Evolutionary conservation across 1,140 invertebrate species (phyloP).

Genomic region (Drosophila parabipectinata): DNA sequence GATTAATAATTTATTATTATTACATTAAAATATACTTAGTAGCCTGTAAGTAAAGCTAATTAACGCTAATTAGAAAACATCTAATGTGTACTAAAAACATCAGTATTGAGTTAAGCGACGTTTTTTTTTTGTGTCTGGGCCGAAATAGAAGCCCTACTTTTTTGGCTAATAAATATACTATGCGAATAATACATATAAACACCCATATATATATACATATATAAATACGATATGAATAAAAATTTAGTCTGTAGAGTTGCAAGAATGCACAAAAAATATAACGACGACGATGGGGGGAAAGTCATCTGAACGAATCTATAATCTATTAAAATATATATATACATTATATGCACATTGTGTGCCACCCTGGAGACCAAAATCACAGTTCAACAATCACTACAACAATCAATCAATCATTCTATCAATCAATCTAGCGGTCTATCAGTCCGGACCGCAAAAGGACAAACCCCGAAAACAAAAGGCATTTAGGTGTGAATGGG

Average conservation of each 20-base stretch:
- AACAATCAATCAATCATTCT: constrained; percentile 31
- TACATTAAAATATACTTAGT: constrained; percentile 82
- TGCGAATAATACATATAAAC: constrained; percentile 55
- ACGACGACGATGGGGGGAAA: neutral
- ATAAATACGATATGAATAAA: constrained; percentile 35
- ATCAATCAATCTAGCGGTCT: neutral
- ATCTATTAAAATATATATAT: constrained; percentile 7
- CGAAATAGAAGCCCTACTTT: constrained; percentile 2
- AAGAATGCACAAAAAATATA: constrained; percentile 19
- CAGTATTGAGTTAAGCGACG: constrained; percentile 77
- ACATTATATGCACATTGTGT: constrained; percentile 13
- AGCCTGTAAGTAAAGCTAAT: constrained; percentile 76
- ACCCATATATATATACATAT: constrained; percentile 29
- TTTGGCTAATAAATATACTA: constrained; percentile 70
- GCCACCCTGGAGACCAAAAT: constrained; percentile 41
- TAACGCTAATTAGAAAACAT: constrained; percentile 72
- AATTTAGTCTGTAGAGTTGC: constrained; percentile 21
- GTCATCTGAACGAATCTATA: constrained; percentile 9
- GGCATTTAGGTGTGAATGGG: constrained; percentile 56
- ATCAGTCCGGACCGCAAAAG: neutral
- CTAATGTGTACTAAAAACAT: constrained; percentile 80
- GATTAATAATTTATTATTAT: constrained; percentile 83
- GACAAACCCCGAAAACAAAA: constrained; percentile 23
- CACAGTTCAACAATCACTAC: constrained; percentile 50
- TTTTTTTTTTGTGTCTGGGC: constrained; percentile 46